Conservation (phyloP, 2,113 vertebrate species). For the Arenaria interpres region DNA sequence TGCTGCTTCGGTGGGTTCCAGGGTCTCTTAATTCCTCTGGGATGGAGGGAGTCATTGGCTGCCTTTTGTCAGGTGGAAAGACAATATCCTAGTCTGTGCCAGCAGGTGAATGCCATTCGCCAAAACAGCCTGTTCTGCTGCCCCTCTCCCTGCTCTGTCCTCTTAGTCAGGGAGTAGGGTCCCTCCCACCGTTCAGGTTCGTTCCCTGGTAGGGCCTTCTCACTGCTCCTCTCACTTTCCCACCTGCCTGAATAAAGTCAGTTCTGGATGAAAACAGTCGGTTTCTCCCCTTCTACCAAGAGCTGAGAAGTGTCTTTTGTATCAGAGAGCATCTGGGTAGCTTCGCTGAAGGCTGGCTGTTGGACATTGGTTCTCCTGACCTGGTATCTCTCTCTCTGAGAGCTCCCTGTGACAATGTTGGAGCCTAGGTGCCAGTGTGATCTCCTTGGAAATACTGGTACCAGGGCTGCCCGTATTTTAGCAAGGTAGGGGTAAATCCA, state of each 20-base stretch:
- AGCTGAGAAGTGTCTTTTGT: neutral
- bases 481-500: neutral
- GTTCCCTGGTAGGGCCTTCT: neutral
- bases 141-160: neutral
- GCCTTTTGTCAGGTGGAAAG: neutral
- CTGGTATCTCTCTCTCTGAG: neutral
- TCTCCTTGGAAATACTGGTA: neutral
- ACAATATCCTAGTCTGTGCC: neutral
- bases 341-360: neutral
- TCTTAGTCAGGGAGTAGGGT: neutral
- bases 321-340: neutral
- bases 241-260: neutral
- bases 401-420: neutral
- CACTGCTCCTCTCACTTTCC: neutral
- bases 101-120: neutral
- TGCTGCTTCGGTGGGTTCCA: neutral
- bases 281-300: neutral
- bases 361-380: neutral
- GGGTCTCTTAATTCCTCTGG: neutral
- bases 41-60: neutral
- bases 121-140: neutral
- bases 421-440: neutral
- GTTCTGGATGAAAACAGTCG: neutral
- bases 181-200: neutral
- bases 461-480: neutral